phyloP scores from a whole-genome alignment of 2,113 vertebrate species.

The Megalops atlanticus region DNA sequence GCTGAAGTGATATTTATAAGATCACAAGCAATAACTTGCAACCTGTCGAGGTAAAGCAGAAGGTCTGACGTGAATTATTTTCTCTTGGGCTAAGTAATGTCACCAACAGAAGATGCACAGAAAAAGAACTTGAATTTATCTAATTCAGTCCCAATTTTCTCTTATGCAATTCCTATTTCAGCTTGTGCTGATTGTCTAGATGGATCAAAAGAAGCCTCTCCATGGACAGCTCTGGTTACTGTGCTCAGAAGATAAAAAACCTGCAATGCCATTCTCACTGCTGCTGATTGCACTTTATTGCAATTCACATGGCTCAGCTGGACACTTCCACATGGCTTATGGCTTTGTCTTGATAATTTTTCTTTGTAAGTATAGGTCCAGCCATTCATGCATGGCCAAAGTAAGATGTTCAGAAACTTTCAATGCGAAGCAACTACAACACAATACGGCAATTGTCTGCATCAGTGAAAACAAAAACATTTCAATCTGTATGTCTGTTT shows the following conservation, averaged over 20 bases:
- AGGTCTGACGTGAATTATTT: conserved; percentile 34
- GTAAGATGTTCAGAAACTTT: no score
- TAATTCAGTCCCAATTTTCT: conserved; percentile 23
- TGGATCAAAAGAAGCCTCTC: neutral
- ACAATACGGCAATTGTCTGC: no score
- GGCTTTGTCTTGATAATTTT: neutral
- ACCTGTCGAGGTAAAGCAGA: conserved; percentile 40
- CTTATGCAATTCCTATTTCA: conserved; percentile 39
- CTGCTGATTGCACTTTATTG: neutral
- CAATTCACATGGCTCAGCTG: neutral
- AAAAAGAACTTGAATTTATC: neutral
- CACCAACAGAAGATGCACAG: neutral
- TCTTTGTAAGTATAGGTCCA: neutral
- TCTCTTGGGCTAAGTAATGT: conserved; percentile 13
- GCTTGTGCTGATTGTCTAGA: conserved; percentile 4
- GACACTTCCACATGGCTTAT: neutral
- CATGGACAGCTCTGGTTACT: neutral
- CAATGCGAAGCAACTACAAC: no score
- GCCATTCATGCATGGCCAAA: no score
- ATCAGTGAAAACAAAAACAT: neutral
- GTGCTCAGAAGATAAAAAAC: neutral
- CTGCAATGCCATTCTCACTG: neutral
- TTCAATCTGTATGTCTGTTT: neutral
- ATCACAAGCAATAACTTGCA: neutral
- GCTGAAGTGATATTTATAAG: conserved; percentile 1